Conservation (phyloP, 2,888 invertebrate species). For the Eilema caniola region DNA sequence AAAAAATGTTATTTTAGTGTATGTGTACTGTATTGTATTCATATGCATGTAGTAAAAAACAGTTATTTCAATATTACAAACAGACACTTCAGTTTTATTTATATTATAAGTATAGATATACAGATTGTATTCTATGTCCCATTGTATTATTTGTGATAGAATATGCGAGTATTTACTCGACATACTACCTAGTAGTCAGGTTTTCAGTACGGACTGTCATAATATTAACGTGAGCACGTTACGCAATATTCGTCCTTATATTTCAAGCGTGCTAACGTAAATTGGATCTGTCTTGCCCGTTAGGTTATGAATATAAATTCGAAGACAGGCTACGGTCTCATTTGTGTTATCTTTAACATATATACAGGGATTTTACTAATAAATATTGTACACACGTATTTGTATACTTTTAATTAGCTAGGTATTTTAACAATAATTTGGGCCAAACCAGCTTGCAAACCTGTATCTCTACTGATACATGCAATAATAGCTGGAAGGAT, state of each 20-base stretch:
- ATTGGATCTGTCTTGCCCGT: conserved; percentile 60
- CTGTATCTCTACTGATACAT: no score
- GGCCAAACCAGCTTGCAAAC: no score
- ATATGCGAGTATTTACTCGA: conserved; percentile 13
- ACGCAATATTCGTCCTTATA: neutral
- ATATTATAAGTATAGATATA: no score
- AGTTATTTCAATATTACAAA: no score
- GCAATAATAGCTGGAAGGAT: no score
- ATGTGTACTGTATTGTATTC: no score
- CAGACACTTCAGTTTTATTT: no score
- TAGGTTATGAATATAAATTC: conserved; percentile 53
- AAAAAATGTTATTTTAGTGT: no score
- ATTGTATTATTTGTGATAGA: no score
- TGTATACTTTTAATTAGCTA: neutral
- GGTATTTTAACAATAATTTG: no score
- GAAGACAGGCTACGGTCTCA: conserved; percentile 52
- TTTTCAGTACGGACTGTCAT: neutral
- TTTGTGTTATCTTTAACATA: conserved; percentile 25
- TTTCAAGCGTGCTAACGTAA: conserved; percentile 49
- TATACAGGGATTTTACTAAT: conserved; percentile 29
- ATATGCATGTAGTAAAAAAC: no score
- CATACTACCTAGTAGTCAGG: neutral
- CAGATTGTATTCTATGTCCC: no score
- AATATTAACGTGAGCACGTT: neutral
- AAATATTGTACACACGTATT: conserved; percentile 15